Evolutionary conservation across 2,797 vertebrate species (phyloP), one percentile per base, ranked within the genome.

Genomic region (Sylvilagus floridanus): DNA sequence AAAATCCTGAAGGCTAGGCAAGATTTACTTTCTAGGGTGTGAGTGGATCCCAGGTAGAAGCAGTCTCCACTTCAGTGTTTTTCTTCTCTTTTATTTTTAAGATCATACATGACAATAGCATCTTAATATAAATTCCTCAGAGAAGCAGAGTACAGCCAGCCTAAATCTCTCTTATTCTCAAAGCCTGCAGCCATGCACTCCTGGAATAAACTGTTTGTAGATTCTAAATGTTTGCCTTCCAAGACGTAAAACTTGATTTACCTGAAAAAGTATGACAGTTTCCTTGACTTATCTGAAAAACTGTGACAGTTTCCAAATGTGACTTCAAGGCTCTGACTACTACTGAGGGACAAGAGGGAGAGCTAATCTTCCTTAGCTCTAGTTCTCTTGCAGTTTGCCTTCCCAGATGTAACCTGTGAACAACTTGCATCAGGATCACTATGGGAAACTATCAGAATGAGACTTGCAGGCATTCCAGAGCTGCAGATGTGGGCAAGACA

Each of bases 251-350:
- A 91, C 30, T 79, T 11, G 54, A 92, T 79, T 62, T 79, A 87
- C 68, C 71, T 94, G 76, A 57, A 69, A 52, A 96, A 89, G 57
- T 35, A 92, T 28, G 79, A 84, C 65, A 88, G 52, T 88, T 88
- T 60, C 42, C 84, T 87, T 26, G 7, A 47, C 42, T 47, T 47
- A 47, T 47, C 42, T 47, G 42, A 47, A 47, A 47, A 9, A 47
- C 42, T 63, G 12, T 88, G 66, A 83, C 11, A 77, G 42, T 47
- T 87, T 92, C 71, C 54, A 62, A 76, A 35, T 60, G 52, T n/a
- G 6, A 24, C 60, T 93, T 87, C 52, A 32, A 89, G 62, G 52
- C n/a, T 94, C 35, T 79, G 84, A 66, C 2, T 13, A 47, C 26
- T 13, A 62, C 22, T 83, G 24, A 84, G 13, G 63, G 8, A 68